These are phyloP conservation scores for Spinibarbus caldwelli DNA, from an alignment of 2,797 vertebrate species.

Conservation along the genomic window DNA sequence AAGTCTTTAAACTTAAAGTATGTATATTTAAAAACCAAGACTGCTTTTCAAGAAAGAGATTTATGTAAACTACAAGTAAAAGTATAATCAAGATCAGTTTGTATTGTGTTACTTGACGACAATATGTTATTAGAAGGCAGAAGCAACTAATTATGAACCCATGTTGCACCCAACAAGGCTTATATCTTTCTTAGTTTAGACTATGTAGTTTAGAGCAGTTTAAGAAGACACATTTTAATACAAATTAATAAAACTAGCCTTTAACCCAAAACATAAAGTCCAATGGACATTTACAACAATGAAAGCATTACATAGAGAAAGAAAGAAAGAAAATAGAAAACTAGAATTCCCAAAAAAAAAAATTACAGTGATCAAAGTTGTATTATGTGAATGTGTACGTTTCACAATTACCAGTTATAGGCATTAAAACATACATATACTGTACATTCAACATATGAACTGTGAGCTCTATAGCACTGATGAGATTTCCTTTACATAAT, in stretches of 20 bases:
- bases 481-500: neutral
- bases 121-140: neutral
- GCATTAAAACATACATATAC: neutral
- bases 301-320: neutral
- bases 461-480: neutral
- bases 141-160: constrained; percentile 2
- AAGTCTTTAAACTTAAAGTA: neutral
- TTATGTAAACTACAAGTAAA: neutral
- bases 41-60: neutral
- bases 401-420: neutral
- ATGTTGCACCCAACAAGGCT: neutral
- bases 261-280: neutral
- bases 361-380: neutral
- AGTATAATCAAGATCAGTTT: neutral
- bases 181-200: neutral
- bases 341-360: neutral
- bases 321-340: neutral
- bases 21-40: neutral
- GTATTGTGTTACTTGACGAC: neutral
- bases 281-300: neutral
- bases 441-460: neutral
- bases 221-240: neutral
- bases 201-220: neutral
- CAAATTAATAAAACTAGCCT: neutral
- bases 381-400: neutral